Conservation (phyloP, 2,113 vertebrate species). For the Callospermophilus lateralis region DNA sequence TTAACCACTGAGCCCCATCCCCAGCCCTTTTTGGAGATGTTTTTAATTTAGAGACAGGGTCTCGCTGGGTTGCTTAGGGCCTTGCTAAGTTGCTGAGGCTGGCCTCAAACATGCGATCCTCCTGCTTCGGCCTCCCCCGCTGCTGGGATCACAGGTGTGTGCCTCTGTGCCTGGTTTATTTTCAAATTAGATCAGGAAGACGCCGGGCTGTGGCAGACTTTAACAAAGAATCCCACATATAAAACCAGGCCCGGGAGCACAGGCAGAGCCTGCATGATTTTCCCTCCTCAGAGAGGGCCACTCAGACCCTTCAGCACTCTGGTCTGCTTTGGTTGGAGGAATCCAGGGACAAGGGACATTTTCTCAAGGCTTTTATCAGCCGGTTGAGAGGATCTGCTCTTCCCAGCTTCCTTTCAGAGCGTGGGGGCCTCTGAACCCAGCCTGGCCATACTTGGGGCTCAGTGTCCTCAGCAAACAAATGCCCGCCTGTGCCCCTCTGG, state of each 20-base stretch:
- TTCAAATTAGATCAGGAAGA: background rate
- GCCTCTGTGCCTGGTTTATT: background rate
- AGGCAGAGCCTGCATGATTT: too few relatives aligned
- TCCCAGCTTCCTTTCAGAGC: background rate
- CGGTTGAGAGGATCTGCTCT: background rate
- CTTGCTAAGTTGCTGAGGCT: too few relatives aligned
- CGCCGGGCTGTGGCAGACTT: too few relatives aligned
- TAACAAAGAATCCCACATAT: background rate
- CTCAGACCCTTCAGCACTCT: background rate
- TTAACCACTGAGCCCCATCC: too few relatives aligned
- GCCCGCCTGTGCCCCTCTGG: background rate
- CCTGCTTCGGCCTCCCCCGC: too few relatives aligned
- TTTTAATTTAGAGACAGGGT: too few relatives aligned
- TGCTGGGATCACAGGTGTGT: too few relatives aligned
- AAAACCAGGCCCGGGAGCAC: background rate
- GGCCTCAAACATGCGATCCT: too few relatives aligned
- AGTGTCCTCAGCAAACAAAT: background rate
- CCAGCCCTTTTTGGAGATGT: too few relatives aligned
- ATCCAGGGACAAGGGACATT: background rate
- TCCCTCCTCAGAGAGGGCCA: background rate
- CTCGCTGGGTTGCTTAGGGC: too few relatives aligned
- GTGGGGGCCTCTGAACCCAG: background rate
- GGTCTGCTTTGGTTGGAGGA: background rate
- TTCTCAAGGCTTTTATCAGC: background rate
- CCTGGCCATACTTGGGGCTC: background rate